Conservation (phyloP, 2,888 invertebrate species). For the Petrolisthes cinctipes region DNA sequence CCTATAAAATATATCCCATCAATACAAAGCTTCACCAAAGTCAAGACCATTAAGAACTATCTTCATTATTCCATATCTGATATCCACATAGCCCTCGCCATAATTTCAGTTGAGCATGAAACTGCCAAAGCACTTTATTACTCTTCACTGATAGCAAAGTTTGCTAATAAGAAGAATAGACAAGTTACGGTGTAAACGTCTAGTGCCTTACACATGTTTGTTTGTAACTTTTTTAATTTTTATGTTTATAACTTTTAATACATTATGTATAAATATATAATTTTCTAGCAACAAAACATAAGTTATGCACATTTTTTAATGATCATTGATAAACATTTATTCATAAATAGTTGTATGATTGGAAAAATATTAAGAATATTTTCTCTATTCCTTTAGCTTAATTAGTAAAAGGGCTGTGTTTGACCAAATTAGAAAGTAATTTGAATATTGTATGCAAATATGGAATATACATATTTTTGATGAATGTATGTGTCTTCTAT, state of each 20-base stretch:
- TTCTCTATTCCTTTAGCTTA: neutral
- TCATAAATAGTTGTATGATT: neutral
- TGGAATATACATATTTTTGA: neutral
- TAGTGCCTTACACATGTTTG: neutral
- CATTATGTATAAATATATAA: neutral
- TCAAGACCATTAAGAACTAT: slow-evolving; percentile 8
- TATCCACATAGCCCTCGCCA: slow-evolving; percentile 12
- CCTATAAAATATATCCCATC: too few relatives aligned
- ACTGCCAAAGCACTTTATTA: slow-evolving; percentile 19
- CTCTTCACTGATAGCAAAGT: slow-evolving; percentile 13
- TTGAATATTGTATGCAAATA: neutral
- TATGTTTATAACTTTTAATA: neutral
- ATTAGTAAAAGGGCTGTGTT: too few relatives aligned
- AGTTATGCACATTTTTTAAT: neutral
- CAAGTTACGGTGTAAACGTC: neutral
- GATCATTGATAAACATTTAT: neutral
- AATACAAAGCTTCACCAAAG: neutral
- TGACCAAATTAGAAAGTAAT: neutral
- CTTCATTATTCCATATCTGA: neutral
- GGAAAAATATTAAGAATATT: neutral
- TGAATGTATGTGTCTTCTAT: neutral
- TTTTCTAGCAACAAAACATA: neutral
- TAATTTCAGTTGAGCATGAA: slow-evolving; percentile 14
- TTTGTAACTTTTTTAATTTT: too few relatives aligned
- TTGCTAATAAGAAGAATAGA: neutral